phyloP scores from a whole-genome alignment of 2,113 vertebrate genomes.

The Gopherus flavomarginatus region DNA sequence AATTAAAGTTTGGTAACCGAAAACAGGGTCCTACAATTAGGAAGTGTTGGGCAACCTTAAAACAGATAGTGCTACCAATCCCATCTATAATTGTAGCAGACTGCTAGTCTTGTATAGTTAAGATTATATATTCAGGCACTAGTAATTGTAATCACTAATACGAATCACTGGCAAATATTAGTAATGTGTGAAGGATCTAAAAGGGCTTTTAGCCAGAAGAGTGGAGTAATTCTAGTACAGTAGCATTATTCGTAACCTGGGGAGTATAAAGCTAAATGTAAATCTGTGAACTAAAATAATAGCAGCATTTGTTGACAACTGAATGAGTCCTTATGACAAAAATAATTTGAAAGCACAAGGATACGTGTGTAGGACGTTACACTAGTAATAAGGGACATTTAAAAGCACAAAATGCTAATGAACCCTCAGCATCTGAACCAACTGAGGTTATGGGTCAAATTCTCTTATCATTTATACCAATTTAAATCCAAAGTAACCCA shows the following conservation, averaged over 20 bases:
- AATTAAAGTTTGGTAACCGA: not conserved
- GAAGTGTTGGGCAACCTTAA: not conserved
- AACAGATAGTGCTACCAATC: not conserved
- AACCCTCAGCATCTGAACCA: not conserved
- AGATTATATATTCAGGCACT: too few species aligned
- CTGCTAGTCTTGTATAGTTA: not conserved
- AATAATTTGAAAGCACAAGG: not conserved
- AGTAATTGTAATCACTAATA: not conserved
- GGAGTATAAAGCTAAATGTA: not conserved
- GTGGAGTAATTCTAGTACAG: not conserved
- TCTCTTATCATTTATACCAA: not conserved
- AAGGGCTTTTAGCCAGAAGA: not conserved
- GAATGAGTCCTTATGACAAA: not conserved
- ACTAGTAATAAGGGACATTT: not conserved
- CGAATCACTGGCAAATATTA: not conserved
- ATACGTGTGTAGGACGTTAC: not conserved
- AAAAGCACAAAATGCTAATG: not conserved
- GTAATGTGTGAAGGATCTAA: not conserved
- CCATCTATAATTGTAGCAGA: not conserved
- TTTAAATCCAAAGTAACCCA: not conserved
- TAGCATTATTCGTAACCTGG: not conserved
- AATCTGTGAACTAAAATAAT: not conserved
- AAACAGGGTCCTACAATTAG: not conserved
- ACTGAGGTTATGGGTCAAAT: not conserved
- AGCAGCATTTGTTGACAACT: not conserved